Evolutionary conservation across 2,797 vertebrate genomes (phyloP).

Genomic region (Melanogrammus aeglefinus): DNA sequence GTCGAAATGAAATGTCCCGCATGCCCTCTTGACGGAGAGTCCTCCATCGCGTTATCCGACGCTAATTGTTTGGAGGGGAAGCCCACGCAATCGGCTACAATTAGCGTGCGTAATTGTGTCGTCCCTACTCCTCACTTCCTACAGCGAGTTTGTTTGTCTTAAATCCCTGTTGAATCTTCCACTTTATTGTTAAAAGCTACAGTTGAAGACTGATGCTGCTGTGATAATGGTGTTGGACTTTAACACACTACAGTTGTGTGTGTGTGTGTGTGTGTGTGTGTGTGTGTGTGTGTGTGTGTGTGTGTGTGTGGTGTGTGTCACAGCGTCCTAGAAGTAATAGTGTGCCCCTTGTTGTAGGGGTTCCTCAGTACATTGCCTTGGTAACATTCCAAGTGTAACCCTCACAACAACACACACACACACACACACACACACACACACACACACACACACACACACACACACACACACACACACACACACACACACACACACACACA

Average conservation of each 20-base stretch:
- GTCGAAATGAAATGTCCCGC: not conserved
- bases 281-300: too few species aligned
- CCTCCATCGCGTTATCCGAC: not conserved
- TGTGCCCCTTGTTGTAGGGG: not conserved
- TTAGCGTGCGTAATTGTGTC: too few species aligned
- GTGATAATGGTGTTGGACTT: not conserved
- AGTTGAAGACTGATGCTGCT: not conserved
- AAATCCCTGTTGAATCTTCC: not conserved
- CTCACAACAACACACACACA: too few species aligned
- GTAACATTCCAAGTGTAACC: not conserved
- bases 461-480: not conserved
- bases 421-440: too few species aligned
- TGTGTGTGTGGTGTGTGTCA: not conserved
- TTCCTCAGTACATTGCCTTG: not conserved
- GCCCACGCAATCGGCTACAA: too few species aligned
- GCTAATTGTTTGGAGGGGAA: too few species aligned
- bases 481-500: too few species aligned
- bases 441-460: not conserved
- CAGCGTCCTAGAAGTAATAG: not conserved
- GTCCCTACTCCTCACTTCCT: not conserved
- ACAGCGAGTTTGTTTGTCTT: not conserved
- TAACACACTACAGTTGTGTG: too few species aligned
- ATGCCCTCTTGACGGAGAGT: not conserved
- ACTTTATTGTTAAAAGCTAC: not conserved
- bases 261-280: too few species aligned